Evolutionary conservation across 1,140 invertebrate genomes (phyloP), one percentile per base, ranked within the genome.

Genomic region (Tribolium madens): DNA sequence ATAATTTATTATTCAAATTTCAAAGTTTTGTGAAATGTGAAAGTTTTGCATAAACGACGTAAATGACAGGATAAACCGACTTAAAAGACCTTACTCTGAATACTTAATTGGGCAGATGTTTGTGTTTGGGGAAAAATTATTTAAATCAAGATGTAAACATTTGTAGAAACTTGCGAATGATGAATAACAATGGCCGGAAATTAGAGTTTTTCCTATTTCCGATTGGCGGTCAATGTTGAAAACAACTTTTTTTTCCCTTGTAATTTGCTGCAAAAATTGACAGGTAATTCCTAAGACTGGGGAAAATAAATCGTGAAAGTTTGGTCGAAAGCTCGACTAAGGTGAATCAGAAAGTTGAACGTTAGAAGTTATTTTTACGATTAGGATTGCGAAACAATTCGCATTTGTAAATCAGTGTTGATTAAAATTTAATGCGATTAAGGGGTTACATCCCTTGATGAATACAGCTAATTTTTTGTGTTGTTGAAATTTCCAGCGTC

Each of bases 381-480:
- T 64, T 64, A 12, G 57, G 3, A 6, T n/a, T n/a, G 52, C 9
- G 31, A 33, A 64, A 64, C 31, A 7, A n/a, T 26, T 3, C 17
- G 3, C 17, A n/a, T n/a, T n/a, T n/a, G n/a, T 31, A 26, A 60
- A 52, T 52, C 13, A 18, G 9, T 31, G 53, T 64, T 64, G 57
- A 64, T 64, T 36, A 64, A 33, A 64, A 64, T 64, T 33, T 64
- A 64, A 64, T 33, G 57, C 26, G 57, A 64, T 57, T 64, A 64
- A 13, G 12, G 21, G 0, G 10, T 60, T 21, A 60, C 21, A 21
- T 60, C 18, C 9, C 18, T 60, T 60, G 53, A 60, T 60, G 53
- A 60, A 60, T 60, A 21, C 14, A 10, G 17, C 9, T 10, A 52
- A 15, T 52, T 52, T 52, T 52, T 52, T 57, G 12, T 17, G 10